phyloP scores from a whole-genome alignment of 2,113 vertebrate genomes.

The Sander lucioperca region DNA sequence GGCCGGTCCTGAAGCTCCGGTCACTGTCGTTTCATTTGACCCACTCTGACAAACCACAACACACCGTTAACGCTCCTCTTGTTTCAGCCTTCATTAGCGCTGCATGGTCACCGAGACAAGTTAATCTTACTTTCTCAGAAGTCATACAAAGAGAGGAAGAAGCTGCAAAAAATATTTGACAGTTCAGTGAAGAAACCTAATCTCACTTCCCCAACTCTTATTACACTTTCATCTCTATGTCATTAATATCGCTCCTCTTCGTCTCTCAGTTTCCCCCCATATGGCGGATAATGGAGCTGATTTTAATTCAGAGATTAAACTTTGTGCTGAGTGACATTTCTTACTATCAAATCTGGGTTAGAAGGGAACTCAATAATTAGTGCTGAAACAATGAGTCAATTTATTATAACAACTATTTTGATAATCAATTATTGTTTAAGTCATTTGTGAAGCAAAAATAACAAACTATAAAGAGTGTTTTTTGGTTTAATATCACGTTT shows the following conservation, averaged over 20 bases:
- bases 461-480: background rate
- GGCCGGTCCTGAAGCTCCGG: conserved; percentile 26
- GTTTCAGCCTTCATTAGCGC: conserved; percentile 31
- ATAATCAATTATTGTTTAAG: background rate
- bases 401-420: too few relatives aligned
- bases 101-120: conserved; percentile 32
- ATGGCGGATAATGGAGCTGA: conserved; percentile 3
- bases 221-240: conserved; percentile 51
- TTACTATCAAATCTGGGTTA: background rate
- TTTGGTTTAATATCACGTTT: background rate
- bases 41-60: conserved; percentile 33
- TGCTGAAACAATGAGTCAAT: background rate
- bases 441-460: background rate
- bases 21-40: conserved; percentile 45
- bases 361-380: background rate
- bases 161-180: background rate
- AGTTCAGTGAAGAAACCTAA: conserved; percentile 22
- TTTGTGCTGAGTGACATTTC: conserved; percentile 1
- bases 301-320: conserved; percentile 38
- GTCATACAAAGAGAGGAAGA: background rate
- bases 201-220: conserved; percentile 29
- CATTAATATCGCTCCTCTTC: conserved; percentile 13
- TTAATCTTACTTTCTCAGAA: conserved; percentile 22
- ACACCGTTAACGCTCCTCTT: conserved; percentile 32
- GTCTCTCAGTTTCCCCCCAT: conserved; percentile 1